Base-by-base conservation (phyloP, 2,888 invertebrate genomes). In the Drosophila kambysellisi region DNA sequence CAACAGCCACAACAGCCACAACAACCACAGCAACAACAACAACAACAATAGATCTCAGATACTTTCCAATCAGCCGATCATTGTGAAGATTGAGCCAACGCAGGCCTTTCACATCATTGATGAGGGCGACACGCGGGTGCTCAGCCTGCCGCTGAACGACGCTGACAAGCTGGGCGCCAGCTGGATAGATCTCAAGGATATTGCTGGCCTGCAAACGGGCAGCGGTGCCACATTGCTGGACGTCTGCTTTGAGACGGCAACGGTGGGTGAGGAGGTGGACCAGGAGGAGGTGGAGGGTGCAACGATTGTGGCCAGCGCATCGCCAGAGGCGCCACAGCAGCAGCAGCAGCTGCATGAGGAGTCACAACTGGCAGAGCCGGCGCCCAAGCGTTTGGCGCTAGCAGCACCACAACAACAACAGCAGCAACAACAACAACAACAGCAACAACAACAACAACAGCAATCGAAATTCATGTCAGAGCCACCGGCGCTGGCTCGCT, bases 131-230 rank as follows among this genome's bases (percentile, higher is more conserved):
- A 93, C 92, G 30, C 84, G 92, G 2, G 92, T 92, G 4, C 74
- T 92, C 4, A 92, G 93, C 41, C 64, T 92, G 70, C 92, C 92
- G 0, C 83, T 93, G 11, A 92, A 89, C 29, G 92, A 93, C 63
- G 92, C 88, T 35, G 92, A 92, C 68, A 91, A 92, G 25, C 76
- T 92, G 48, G 92, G 92, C 0, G 92, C 92, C 70, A 93, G 92
- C 65, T 93, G 93, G 93, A 92, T 92, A 30, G 93, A 92, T 76
- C 73, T 92, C 33, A 92, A 92, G 79, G 92, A 92, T 41, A 92
- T 92, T 54, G 92, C 93, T 1, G 92, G 92, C 0, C 51, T 92
- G 73, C 93, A 92, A 63, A 86, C 92, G 4, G 62, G 85, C 52
- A 69, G 65, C 0, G 89, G 85, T 4, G 66, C 90, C 12, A 91